These are phyloP conservation scores for Cantharis nigra DNA, from an alignment of 2,888 invertebrate genomes.

Conservation along the genomic window DNA sequence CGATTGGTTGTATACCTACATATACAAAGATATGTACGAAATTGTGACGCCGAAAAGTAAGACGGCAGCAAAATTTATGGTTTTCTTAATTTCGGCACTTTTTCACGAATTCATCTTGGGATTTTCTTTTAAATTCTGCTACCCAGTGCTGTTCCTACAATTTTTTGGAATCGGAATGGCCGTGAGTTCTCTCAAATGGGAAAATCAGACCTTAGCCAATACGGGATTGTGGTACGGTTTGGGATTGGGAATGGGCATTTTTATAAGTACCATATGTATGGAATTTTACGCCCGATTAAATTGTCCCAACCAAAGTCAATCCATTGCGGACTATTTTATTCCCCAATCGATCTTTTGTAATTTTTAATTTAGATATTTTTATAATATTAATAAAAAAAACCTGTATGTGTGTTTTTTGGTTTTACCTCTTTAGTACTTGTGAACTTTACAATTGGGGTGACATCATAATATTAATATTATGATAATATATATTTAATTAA, in stretches of 20 bases:
- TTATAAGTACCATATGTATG: constrained; percentile 80
- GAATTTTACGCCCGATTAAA: constrained; percentile 84
- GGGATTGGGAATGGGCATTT: constrained; percentile 75
- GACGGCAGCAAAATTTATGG: constrained; percentile 62
- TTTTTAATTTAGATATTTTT: not conserved
- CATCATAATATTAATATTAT: too few relatives aligned
- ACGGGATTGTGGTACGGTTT: constrained; percentile 82
- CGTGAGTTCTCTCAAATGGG: constrained; percentile 61
- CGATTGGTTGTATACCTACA: constrained; percentile 90
- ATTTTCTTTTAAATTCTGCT: constrained; percentile 82
- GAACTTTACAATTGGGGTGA: not conserved
- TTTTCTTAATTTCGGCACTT: constrained; percentile 80
- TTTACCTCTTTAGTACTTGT: not conserved
- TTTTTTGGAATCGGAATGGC: constrained; percentile 74
- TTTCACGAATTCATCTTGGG: constrained; percentile 88
- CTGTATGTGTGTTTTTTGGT: too few relatives aligned
- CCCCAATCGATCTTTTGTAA: constrained; percentile 58
- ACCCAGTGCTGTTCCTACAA: constrained; percentile 79
- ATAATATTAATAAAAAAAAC: too few relatives aligned
- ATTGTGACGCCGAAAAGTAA: constrained; percentile 56
- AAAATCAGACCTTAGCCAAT: constrained; percentile 62
- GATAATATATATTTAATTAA: too few relatives aligned
- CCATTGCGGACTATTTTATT: constrained; percentile 56
- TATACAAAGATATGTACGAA: constrained; percentile 74
- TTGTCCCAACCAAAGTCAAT: constrained; percentile 62